Percentiles rank a stretch among this genome's conserved stretches.
Conservation (phyloP, 2,888 invertebrate species). For the Sinelater perroti region DNA sequence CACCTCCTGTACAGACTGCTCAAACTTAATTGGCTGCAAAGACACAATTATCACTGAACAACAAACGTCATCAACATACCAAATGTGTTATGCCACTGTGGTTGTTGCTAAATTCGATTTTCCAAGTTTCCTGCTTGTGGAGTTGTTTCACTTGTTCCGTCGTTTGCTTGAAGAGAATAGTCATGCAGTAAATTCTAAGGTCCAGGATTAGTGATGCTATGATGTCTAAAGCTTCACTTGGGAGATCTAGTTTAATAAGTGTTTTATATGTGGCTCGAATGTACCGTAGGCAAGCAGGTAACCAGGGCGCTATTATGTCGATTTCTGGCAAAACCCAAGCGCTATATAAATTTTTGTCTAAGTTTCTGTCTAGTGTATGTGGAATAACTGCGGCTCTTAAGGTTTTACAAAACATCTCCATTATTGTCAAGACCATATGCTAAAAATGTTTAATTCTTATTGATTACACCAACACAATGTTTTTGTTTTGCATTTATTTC, state of each 20-base stretch:
- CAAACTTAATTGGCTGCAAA: conserved; percentile 74
- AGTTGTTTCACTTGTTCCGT: conserved; percentile 79
- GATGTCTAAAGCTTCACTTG: conserved; percentile 86
- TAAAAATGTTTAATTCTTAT: conserved; percentile 50
- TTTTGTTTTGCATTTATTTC: no score
- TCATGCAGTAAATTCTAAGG: conserved; percentile 85
- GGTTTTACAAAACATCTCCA: conserved; percentile 78
- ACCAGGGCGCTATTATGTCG: conserved; percentile 71
- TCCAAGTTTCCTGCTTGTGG: conserved; percentile 83
- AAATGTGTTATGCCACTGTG: conserved; percentile 86
- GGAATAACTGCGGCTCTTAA: conserved; percentile 78
- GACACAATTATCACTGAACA: conserved; percentile 11
- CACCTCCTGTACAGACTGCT: conserved; percentile 76
- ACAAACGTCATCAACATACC: conserved; percentile 60
- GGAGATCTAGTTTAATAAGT: conserved; percentile 84
- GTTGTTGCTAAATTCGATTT: conserved; percentile 82
- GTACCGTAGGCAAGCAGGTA: conserved; percentile 82
- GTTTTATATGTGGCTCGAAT: conserved; percentile 83
- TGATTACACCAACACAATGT: no score
- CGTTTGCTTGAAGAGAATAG: conserved; percentile 84
- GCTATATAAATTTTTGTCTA: conserved; percentile 61
- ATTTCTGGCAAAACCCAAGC: conserved; percentile 65
- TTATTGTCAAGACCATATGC: conserved; percentile 82
- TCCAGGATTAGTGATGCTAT: conserved; percentile 87
- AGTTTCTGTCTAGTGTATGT: conserved; percentile 64